Evolutionary conservation across 23 tunicate species (phyloP).

Genomic region (Ciona savignyi): DNA sequence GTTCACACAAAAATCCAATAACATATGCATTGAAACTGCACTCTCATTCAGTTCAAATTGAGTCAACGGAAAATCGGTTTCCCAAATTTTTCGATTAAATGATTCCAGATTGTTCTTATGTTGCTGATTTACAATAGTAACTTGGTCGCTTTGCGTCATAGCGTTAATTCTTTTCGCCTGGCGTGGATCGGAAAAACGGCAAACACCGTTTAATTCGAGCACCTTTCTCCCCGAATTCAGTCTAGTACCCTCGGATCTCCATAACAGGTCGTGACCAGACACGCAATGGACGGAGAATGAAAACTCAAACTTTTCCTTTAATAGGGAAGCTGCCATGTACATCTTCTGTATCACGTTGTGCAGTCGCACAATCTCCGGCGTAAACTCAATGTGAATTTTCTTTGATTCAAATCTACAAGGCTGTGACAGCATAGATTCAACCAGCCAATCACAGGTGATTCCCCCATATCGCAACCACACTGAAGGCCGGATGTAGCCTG

Average conservation of each 20-base stretch:
- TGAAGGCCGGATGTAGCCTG: slow-evolving; percentile 8
- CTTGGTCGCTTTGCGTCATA: background rate
- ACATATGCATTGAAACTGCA: too few species aligned
- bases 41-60: background rate
- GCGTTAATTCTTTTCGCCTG: background rate
- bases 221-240: background rate
- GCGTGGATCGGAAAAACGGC: background rate
- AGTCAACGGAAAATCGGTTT: background rate
- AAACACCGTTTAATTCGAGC: background rate
- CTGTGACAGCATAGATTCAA: background rate
- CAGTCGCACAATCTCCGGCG: background rate
- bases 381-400: background rate
- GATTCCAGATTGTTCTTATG: background rate
- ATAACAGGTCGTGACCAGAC: background rate
- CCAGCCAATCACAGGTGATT: slow-evolving; percentile 2
- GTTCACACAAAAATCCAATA: background rate
- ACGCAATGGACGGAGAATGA: background rate
- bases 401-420: background rate
- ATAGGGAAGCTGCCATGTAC: too few species aligned
- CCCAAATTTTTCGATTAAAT: background rate
- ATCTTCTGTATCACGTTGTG: background rate
- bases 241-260: background rate
- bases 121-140: background rate
- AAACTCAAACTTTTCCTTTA: background rate
- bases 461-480: slow-evolving; percentile 7